Conservation (phyloP, 2,888 invertebrate species). For the Cheilosia variabilis region DNA sequence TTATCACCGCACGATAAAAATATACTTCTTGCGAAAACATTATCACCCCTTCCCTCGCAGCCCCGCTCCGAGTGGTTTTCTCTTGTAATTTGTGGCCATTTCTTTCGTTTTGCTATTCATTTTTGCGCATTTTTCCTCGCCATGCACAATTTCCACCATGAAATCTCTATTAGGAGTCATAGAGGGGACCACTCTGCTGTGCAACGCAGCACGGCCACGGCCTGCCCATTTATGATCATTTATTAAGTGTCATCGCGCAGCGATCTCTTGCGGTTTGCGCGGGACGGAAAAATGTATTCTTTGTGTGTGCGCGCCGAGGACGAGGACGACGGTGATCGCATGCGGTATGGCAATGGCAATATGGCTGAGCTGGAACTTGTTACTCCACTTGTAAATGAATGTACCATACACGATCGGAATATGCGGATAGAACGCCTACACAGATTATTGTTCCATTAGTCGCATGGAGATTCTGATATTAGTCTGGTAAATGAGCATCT, state of each 20-base stretch:
- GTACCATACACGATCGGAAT: conserved; percentile 73
- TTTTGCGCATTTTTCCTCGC: conserved; percentile 21
- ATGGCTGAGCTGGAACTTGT: conserved; percentile 55
- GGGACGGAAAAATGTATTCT: conserved; percentile 21
- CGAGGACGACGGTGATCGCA: no score
- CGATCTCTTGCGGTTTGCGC: conserved; percentile 41
- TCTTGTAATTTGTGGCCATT: conserved; percentile 60
- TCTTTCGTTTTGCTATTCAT: conserved; percentile 1
- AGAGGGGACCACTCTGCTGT: conserved; percentile 33
- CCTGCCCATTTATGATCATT: conserved; percentile 79
- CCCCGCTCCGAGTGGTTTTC: conserved; percentile 20
- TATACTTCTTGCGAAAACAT: neutral
- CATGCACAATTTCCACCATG: conserved; percentile 74
- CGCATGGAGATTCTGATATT: conserved; percentile 67
- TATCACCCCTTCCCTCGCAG: neutral
- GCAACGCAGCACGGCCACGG: conserved; percentile 53
- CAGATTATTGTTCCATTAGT: conserved; percentile 75
- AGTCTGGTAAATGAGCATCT: conserved; percentile 69
- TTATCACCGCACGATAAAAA: conserved; percentile 7
- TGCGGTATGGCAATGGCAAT: conserved; percentile 49
- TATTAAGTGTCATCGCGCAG: conserved; percentile 82
- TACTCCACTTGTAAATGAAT: conserved; percentile 75
- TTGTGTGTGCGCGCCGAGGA: conserved; percentile 19
- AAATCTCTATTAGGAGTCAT: conserved; percentile 72
- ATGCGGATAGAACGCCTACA: conserved; percentile 71